phyloP scores from a whole-genome alignment of 2,797 vertebrate species.

The Botia kubotai region DNA sequence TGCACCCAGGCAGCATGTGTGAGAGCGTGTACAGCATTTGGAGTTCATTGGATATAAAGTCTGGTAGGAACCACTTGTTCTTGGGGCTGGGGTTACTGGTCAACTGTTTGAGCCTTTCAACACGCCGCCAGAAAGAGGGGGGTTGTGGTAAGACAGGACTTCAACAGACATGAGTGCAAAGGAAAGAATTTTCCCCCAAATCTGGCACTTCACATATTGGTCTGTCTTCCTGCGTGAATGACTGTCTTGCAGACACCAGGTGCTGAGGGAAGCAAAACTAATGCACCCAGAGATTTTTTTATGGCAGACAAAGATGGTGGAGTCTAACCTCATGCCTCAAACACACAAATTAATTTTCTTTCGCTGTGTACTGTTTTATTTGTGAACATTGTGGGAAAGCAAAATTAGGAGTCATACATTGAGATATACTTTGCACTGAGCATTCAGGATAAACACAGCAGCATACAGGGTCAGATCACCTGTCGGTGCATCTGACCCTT shows the following conservation, averaged over 20 bases:
- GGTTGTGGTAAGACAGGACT: conserved; percentile 32
- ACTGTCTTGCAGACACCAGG: conserved; percentile 60
- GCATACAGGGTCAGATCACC: no score
- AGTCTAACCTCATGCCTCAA: conserved; percentile 30
- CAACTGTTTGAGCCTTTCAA: conserved; percentile 57
- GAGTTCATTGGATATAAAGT: conserved; percentile 74
- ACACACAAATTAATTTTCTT: no score
- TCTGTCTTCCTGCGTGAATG: conserved; percentile 19
- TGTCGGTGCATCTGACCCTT: no score
- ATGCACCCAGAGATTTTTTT: conserved; percentile 61
- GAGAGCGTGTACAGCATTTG: conserved; percentile 48
- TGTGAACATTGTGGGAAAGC: background rate
- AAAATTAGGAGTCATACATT: background rate
- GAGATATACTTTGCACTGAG: no score
- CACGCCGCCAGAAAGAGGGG: conserved; percentile 35
- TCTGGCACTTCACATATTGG: conserved; percentile 57
- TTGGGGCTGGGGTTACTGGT: conserved; percentile 49
- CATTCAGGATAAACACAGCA: no score
- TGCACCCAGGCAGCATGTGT: conserved; percentile 51
- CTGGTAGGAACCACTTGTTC: conserved; percentile 67
- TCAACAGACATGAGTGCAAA: conserved; percentile 65
- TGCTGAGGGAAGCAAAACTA: conserved; percentile 56
- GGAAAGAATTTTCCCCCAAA: conserved; percentile 65
- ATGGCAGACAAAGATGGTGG: conserved; percentile 33
- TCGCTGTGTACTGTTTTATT: background rate